These are phyloP conservation scores for Aplocera efformata DNA, from an alignment of 2,888 invertebrate genomes.

Conservation along the genomic window DNA sequence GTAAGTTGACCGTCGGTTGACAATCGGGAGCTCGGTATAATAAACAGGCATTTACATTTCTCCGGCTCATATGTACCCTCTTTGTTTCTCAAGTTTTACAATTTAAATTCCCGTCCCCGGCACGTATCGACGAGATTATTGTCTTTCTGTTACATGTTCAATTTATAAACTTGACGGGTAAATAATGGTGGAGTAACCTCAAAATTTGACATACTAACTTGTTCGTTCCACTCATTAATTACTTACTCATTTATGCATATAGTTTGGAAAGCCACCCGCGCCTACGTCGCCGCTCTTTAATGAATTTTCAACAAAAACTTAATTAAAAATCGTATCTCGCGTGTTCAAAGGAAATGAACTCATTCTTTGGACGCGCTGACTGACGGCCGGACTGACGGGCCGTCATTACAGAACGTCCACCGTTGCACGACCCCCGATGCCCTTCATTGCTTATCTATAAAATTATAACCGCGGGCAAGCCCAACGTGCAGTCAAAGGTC, in stretches of 20 bases:
- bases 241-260: conserved; percentile 69
- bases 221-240: conserved; percentile 62
- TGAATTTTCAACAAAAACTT: conserved; percentile 80
- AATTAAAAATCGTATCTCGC: conserved; percentile 79
- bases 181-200: conserved; percentile 47
- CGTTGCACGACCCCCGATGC: conserved; percentile 46
- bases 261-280: conserved; percentile 52
- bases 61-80: conserved; percentile 41
- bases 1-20: conserved; percentile 53
- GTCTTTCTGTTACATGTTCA: conserved; percentile 37
- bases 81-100: conserved; percentile 43
- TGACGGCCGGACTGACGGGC: conserved; percentile 72
- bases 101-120: conserved; percentile 36
- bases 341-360: conserved; percentile 79
- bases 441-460: conserved; percentile 41
- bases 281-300: conserved; percentile 65
- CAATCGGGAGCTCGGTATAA: conserved; percentile 58
- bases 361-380: conserved; percentile 73
- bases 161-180: conserved; percentile 50
- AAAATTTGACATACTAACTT: conserved; percentile 42
- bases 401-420: conserved; percentile 66
- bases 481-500: conserved; percentile 53
- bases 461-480: conserved; percentile 47
- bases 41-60: conserved; percentile 61
- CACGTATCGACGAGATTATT: conserved; percentile 22